Conservation (phyloP, 1,140 invertebrate species). For the Berghia stephanieae region DNA sequence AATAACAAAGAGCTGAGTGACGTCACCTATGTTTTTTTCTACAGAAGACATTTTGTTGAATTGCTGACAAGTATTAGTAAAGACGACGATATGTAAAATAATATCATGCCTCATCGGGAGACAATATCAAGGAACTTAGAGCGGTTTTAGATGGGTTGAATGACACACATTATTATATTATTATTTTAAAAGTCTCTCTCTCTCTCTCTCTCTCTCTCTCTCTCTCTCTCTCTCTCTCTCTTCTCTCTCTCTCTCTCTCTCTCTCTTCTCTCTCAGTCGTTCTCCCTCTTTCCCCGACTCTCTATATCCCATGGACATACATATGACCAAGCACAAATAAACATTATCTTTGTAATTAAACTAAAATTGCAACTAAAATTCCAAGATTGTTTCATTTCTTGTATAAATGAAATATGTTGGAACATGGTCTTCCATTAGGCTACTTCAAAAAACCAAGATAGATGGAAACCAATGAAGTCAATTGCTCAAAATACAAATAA, state of each 20-base stretch:
- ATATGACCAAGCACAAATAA: conserved; percentile 1
- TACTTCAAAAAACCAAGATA: no score
- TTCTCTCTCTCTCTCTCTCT: conserved; percentile 4
- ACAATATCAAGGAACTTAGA: background rate
- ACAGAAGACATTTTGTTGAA: no score
- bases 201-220: conserved; percentile 1
- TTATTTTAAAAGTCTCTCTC: background rate
- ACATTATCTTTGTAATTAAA: background rate
- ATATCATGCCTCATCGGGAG: background rate
- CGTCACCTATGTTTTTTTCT: background rate
- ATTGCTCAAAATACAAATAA: no score
- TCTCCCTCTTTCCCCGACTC: background rate
- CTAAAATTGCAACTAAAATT: background rate
- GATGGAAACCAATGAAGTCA: no score
- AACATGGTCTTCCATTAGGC: no score
- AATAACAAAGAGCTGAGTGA: conserved; percentile 3
- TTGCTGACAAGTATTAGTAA: no score
- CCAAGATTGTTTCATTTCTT: background rate
- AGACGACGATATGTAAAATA: no score
- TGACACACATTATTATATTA: background rate
- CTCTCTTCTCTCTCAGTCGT: no score
- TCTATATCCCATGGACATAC: background rate
- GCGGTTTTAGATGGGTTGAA: background rate
- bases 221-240: background rate
- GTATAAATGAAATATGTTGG: background rate